Conservation (phyloP, 2,113 vertebrate genomes). For the Gallinago paraguaiae region DNA sequence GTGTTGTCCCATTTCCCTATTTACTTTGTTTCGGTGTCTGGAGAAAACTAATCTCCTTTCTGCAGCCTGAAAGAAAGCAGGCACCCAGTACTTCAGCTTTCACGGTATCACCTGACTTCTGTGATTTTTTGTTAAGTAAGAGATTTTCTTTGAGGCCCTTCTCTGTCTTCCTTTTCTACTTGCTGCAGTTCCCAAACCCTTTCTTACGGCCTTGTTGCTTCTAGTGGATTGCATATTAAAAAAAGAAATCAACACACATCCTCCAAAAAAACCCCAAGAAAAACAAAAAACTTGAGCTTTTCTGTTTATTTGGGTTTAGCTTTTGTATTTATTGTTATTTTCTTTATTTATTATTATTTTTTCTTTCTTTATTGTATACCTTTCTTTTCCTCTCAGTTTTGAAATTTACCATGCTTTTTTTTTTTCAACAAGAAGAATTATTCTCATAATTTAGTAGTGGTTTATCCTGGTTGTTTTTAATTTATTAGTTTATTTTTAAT, state of each 20-base stretch:
- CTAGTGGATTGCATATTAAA: background rate
- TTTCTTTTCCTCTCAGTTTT: background rate
- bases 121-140: background rate
- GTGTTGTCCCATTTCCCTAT: constrained; percentile 17
- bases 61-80: constrained; percentile 47
- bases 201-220: background rate
- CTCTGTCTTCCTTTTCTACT: background rate
- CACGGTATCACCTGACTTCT: background rate
- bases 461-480: background rate
- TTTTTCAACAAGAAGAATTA: background rate
- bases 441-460: background rate
- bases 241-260: background rate
- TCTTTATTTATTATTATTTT: background rate
- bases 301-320: background rate
- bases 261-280: no score
- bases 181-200: background rate
- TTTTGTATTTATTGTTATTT: background rate
- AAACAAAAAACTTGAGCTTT: background rate
- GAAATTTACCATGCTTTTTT: background rate
- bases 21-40: constrained; percentile 32
- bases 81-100: background rate
- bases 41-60: constrained; percentile 14
- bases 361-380: background rate
- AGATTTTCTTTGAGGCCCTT: background rate
- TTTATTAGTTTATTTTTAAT: background rate